These are phyloP conservation scores for Crenuchus spilurus DNA, from an alignment of 2,797 vertebrate genomes.

Conservation along the genomic window DNA sequence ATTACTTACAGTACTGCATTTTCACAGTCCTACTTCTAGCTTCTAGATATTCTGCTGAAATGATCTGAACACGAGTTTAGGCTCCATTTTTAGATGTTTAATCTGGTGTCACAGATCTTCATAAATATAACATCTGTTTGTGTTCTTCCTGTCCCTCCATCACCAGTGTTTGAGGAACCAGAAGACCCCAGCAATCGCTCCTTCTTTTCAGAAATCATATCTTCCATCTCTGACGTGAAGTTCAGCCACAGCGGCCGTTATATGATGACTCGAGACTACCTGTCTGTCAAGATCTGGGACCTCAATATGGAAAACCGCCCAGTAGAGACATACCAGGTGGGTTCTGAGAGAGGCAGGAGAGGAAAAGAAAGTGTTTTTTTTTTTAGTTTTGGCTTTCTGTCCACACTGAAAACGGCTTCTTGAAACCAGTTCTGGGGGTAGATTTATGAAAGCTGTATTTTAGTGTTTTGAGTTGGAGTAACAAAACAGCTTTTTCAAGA, in stretches of 20 bases:
- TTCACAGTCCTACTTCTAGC: too few relatives aligned
- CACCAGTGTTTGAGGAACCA: conserved; percentile 95
- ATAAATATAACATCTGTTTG: background rate
- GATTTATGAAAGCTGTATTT: too few relatives aligned
- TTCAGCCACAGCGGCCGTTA: conserved; percentile 98
- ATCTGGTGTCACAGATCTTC: background rate
- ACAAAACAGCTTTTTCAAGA: too few relatives aligned
- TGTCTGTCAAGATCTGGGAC: conserved; percentile 99
- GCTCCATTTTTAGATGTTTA: background rate
- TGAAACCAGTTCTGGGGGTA: too few relatives aligned
- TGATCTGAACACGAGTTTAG: background rate
- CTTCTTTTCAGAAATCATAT: conserved; percentile 99
- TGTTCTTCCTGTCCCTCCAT: background rate
- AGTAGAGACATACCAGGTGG: conserved; percentile 97
- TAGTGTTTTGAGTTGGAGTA: too few relatives aligned
- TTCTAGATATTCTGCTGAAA: too few relatives aligned
- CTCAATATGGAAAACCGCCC: conserved; percentile 98
- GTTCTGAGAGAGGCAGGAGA: conserved; percentile 17
- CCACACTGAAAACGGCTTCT: too few relatives aligned
- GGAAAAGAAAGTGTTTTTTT: too few relatives aligned
- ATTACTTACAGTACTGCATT: too few relatives aligned
- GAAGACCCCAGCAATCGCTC: conserved; percentile 98
- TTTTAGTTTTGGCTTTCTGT: too few relatives aligned
- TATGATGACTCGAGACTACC: conserved; percentile 99
- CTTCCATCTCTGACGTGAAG: conserved; percentile 98